Evolutionary conservation across 2,113 vertebrate genomes (phyloP), one percentile per base, ranked within the genome.

Genomic region (Forbesichthys papilliferus): DNA sequence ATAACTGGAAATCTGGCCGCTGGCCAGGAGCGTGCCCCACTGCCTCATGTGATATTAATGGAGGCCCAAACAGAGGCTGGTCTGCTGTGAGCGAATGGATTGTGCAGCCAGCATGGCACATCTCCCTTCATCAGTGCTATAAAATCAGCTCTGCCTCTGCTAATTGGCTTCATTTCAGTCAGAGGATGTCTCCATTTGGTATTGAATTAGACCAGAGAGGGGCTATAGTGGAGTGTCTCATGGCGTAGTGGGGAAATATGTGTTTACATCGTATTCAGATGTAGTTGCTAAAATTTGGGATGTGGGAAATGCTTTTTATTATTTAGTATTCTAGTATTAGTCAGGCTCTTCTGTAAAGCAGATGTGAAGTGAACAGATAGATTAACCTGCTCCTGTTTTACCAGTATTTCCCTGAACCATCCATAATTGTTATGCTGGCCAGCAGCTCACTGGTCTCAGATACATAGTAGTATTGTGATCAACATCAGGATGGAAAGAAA

Each of bases 101-200:
- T 81, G 73, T 56, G 82, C 64, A 83, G 84, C 79, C 79, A 71
- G 77, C 62, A 68, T 61, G 53, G 86, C 90, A 91, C 91, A 90
- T 84, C 85, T 82, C 69, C 74, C 74, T 70, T 80, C 81, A 84
- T 88, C 83, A 77, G 49, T 73, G 66, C 75, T 86, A 81, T 85
- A 84, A 86, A 89, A 88, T 81, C 83, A 86, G 85, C 86, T 87
- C 85, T 66, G 84, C 66, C 55, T 81, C 62, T 51, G 69, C 78
- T 93, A 93, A 93, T 92, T 87, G 84, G 80, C 84, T 85, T 85
- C 84, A 89, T 91, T 84, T 85, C 80, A 91, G 81, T 90, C 88
- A 82, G 77, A 53, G 71, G 83, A 89, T 77, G 86, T 89, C 79
- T 87, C 87, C 84, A 82, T 90, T 87, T 88, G 81, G 73, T 83